Evolutionary conservation across 1,140 invertebrate species (phyloP).

Genomic region (Luehdorfia chinensis): DNA sequence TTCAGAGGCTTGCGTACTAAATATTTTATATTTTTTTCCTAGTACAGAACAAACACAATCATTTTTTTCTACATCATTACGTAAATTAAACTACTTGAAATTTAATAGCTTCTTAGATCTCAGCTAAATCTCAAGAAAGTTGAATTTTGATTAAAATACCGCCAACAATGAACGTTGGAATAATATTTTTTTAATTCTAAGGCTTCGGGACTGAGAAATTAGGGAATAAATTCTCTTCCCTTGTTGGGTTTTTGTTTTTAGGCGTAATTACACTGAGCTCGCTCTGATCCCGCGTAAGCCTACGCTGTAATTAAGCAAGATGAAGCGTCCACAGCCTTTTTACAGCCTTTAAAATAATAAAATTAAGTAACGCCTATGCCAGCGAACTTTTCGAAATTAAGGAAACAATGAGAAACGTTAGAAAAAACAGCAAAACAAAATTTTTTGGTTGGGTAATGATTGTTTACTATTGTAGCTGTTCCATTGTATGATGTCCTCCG

Average conservation of each 20-base stretch:
- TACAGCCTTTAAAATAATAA: constrained; percentile 65
- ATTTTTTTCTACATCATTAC: no score
- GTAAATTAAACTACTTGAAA: constrained; percentile 10
- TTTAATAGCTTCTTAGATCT: constrained; percentile 8
- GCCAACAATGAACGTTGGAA: constrained; percentile 43
- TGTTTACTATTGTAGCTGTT: no score
- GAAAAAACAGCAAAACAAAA: no score
- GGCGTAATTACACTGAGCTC: constrained; percentile 63
- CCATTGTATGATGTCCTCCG: no score
- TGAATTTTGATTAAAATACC: constrained; percentile 44
- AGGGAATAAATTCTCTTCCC: constrained; percentile 63
- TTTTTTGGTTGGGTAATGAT: no score
- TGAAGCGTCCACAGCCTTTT: constrained; percentile 52
- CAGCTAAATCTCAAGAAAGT: constrained; percentile 10
- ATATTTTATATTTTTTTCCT: no score
- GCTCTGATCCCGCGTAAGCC: constrained; percentile 43
- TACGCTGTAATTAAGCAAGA: constrained; percentile 63
- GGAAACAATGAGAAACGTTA: no score
- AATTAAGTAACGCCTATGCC: constrained; percentile 56
- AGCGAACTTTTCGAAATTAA: constrained; percentile 26
- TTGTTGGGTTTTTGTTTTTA: constrained; percentile 62
- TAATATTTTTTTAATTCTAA: constrained; percentile 58
- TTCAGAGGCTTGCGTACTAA: no score
- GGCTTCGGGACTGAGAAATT: constrained; percentile 50
- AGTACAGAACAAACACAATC: no score